Evolutionary conservation across 1,140 invertebrate genomes (phyloP).

Genomic region (Caerostris extrusa): DNA sequence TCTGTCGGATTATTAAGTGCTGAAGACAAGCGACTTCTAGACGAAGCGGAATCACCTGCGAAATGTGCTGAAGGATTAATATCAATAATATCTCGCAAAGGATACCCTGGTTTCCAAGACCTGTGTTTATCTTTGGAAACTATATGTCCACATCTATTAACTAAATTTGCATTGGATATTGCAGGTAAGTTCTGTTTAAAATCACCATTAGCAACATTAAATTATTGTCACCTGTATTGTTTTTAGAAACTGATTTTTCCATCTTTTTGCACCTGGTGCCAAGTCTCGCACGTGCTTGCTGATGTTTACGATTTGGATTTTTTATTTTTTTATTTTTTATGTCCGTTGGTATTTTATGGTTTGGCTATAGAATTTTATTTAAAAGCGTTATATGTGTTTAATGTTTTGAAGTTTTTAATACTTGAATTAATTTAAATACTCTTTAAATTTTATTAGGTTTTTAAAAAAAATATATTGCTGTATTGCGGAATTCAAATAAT

Average conservation of each 20-base stretch:
- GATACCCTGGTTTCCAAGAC: slow-evolving; percentile 58
- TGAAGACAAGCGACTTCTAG: background rate
- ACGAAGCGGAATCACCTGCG: background rate
- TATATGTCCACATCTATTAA: slow-evolving; percentile 64
- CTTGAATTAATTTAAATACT: too few species aligned
- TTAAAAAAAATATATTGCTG: too few species aligned
- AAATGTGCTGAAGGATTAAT: slow-evolving; percentile 50
- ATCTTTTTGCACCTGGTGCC: background rate
- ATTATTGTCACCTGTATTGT: background rate
- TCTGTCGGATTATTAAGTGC: slow-evolving; percentile 37
- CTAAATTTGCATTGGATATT: slow-evolving; percentile 74
- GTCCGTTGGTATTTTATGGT: too few species aligned
- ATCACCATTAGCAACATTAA: background rate
- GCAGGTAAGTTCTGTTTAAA: slow-evolving; percentile 55
- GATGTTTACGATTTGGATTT: background rate
- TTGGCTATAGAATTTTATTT: too few species aligned
- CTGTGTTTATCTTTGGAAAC: slow-evolving; percentile 75
- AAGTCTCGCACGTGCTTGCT: background rate
- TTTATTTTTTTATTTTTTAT: too few species aligned
- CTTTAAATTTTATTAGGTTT: too few species aligned
- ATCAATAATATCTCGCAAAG: slow-evolving; percentile 50
- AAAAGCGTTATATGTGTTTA: too few species aligned
- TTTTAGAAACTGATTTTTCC: background rate
- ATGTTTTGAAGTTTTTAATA: too few species aligned
- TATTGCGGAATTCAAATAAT: too few species aligned